Base-by-base conservation (phyloP, 2,797 vertebrate genomes). In the Varecia variegata region DNA sequence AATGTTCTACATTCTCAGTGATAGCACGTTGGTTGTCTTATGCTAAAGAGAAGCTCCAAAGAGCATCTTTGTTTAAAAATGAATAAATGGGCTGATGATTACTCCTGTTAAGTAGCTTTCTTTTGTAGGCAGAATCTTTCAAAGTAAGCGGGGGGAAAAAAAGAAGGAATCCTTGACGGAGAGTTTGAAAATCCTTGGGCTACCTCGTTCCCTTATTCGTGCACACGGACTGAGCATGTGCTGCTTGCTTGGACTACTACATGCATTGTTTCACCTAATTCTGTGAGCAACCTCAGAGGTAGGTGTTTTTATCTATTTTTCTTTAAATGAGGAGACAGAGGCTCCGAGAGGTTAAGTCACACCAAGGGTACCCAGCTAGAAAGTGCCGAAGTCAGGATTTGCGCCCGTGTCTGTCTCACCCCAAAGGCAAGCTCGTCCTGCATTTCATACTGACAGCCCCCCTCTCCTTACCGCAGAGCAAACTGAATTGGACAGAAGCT, bases 41-140 rank as follows among this genome's bases (percentile, higher is more conserved):
- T 30, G 47, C 38, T 30, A 38, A 81, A 5, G 8, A 93, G 60
- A 65, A 52, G 15, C 25, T 83, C 35, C 47, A 71, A 82, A n/a
- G 60, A 43, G 40, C 35, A 40, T 20, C 27, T 70, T 60, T 56
- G 18, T 60, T 81, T 89, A 56, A 95, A 88, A 79, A n/a, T 9
- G 18, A 76, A 76, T 47, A 58, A 50, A 43, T 10, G 38, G 73
- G 21, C 11, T 8, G 65, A 47, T 56, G 30, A 60, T 40, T 73
- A 90, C 3, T 43, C 35, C n/a, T 80, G 30, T 2, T 38, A 67
- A 52, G 38, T 2, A 18, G 15, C 50, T 85, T 65, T 30, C 60
- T 70, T 74, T 54, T 40, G 73, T 18, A 50, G 23, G 45, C 13
- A 85, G 32, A 79, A 21, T 27, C 77, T 83, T 74, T 60, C 27